Conservation (phyloP, 2,113 vertebrate species). For the Psammodynastes pulverulentus region DNA sequence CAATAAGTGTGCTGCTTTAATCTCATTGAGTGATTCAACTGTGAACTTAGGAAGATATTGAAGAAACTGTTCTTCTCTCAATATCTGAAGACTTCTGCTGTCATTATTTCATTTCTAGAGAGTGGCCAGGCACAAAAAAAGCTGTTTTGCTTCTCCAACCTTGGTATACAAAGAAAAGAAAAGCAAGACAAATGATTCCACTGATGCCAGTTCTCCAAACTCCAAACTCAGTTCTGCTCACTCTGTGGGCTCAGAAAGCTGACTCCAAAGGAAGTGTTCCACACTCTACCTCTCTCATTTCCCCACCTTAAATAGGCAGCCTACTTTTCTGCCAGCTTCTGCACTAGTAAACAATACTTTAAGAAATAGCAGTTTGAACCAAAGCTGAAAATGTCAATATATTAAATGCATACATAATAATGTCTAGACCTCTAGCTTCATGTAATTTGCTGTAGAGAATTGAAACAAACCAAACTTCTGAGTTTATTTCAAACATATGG, state of each 20-base stretch:
- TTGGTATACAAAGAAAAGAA: neutral
- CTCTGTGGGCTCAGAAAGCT: neutral
- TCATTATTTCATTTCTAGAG: neutral
- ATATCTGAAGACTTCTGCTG: neutral
- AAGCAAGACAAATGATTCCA: neutral
- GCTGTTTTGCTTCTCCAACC: neutral
- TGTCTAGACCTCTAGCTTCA: neutral
- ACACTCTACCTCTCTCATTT: neutral
- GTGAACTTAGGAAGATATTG: neutral
- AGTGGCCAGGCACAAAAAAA: neutral
- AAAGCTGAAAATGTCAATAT: neutral
- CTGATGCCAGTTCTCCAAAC: neutral
- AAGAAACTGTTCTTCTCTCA: neutral
- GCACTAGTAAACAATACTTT: neutral
- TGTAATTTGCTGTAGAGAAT: neutral
- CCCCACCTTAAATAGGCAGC: neutral
- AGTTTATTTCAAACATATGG: neutral
- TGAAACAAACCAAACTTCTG: neutral
- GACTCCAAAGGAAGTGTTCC: neutral
- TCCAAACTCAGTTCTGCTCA: neutral
- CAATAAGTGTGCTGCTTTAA: neutral
- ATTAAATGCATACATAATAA: conserved; percentile 7
- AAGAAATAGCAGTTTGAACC: neutral
- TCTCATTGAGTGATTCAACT: neutral
- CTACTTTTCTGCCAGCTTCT: neutral